Conservation (phyloP, 2,113 vertebrate genomes). For the Istiophorus platypterus region DNA sequence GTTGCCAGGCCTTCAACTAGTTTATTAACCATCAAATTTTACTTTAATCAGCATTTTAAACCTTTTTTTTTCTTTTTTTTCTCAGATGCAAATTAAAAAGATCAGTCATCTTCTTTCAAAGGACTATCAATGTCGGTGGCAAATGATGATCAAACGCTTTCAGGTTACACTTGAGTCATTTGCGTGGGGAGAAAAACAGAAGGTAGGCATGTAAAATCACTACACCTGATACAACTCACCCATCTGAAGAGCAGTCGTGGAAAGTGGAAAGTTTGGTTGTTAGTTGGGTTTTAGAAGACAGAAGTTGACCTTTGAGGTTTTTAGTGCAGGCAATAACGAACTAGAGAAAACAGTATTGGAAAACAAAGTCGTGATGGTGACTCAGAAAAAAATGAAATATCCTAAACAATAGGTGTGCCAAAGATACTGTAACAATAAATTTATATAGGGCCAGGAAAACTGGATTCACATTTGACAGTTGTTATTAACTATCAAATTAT, state of each 20-base stretch:
- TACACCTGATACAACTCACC: not conserved
- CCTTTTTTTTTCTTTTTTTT: conserved; percentile 16
- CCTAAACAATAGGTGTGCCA: too few relatives aligned
- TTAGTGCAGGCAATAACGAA: too few relatives aligned
- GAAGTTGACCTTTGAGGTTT: too few relatives aligned
- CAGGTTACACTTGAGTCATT: conserved; percentile 90
- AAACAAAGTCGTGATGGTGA: too few relatives aligned
- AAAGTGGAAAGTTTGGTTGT: not conserved
- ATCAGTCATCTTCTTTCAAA: conserved; percentile 76
- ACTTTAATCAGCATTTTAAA: not conserved
- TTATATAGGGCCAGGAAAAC: too few relatives aligned
- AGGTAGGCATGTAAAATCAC: conserved; percentile 77
- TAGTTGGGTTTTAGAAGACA: not conserved
- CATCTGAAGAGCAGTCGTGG: too few relatives aligned
- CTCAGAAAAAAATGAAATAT: too few relatives aligned
- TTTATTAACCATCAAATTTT: not conserved
- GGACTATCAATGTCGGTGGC: conserved; percentile 86
- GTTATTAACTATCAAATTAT: too few relatives aligned
- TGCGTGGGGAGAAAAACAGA: conserved; percentile 88
- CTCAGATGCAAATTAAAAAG: conserved; percentile 79
- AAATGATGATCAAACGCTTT: conserved; percentile 89
- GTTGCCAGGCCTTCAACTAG: conserved; percentile 18
- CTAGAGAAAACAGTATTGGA: not conserved
- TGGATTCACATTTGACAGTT: too few relatives aligned
- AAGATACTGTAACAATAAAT: too few relatives aligned